phyloP scores from a whole-genome alignment of 2,113 vertebrate genomes.

The Sus scrofa region DNA sequence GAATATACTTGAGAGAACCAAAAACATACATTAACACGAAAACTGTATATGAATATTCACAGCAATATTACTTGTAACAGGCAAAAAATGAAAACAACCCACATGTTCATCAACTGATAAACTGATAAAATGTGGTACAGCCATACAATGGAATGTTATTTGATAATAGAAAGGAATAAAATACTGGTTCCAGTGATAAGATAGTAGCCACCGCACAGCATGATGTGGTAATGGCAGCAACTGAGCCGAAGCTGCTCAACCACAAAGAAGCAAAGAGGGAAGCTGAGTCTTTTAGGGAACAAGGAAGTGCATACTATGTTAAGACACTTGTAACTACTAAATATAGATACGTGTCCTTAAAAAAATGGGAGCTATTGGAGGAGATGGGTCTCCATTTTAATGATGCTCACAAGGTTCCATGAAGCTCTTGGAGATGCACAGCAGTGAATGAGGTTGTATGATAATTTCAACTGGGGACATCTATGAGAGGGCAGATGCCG shows the following conservation, averaged over 20 bases:
- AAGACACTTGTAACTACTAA: slow-evolving; percentile 94
- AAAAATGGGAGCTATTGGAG: slow-evolving; percentile 96
- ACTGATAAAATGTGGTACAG: not conserved
- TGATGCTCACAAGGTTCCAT: slow-evolving; percentile 94
- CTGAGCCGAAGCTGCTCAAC: not conserved
- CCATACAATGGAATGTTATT: not conserved
- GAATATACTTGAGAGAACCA: not conserved
- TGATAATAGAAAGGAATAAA: not conserved
- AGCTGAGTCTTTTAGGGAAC: slow-evolving; percentile 94
- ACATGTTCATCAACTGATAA: not conserved
- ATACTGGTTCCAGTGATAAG: not conserved
- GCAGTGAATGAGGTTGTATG: slow-evolving; percentile 94
- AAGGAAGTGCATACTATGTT: slow-evolving; percentile 93
- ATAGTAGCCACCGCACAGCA: not conserved
- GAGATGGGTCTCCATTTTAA: slow-evolving; percentile 94
- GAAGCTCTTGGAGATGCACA: slow-evolving; percentile 95
- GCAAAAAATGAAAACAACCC: not conserved
- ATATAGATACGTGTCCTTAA: slow-evolving; percentile 94
- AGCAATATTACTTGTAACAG: not conserved
- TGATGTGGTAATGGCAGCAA: not conserved
- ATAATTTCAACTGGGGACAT: slow-evolving; percentile 94
- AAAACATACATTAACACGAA: not conserved
- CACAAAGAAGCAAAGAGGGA: slow-evolving; percentile 86
- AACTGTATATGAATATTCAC: not conserved
- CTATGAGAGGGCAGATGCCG: slow-evolving; percentile 96